A percentile compares a stretch with the other conserved stretches of the same genome.
phyloP scores from a whole-genome alignment of 2,113 vertebrate species.

The Typhlomys cinereus region DNA sequence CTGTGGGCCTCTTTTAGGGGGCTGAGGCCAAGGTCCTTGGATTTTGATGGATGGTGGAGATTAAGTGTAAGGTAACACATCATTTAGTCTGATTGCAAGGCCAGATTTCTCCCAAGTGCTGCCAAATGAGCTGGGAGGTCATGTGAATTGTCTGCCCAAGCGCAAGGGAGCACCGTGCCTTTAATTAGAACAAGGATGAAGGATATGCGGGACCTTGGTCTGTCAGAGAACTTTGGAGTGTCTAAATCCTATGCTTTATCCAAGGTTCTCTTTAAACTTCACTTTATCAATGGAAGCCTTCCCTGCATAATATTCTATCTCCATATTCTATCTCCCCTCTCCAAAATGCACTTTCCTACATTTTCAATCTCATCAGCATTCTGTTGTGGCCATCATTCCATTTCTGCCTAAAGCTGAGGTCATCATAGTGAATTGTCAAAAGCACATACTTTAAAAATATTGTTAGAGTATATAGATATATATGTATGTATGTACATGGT shows the following conservation, averaged over 20 bases:
- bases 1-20: conserved; percentile 51
- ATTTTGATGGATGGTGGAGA: conserved; percentile 83
- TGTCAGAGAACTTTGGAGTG: conserved; percentile 64
- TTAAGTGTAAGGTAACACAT: conserved; percentile 83
- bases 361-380: conserved; percentile 44
- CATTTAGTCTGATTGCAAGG: conserved; percentile 82
- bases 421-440: not conserved
- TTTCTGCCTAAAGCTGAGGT: not conserved
- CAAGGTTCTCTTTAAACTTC: conserved; percentile 61
- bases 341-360: conserved; percentile 21
- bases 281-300: conserved; percentile 41
- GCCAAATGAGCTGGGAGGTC: conserved; percentile 81
- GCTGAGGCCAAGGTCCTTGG: conserved; percentile 79
- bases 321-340: not conserved
- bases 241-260: conserved; percentile 50
- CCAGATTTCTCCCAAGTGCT: conserved; percentile 78
- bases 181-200: conserved; percentile 79
- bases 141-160: conserved; percentile 79
- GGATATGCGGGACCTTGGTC: conserved; percentile 65
- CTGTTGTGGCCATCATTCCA: not conserved
- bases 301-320: conserved; percentile 31
- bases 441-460: no score
- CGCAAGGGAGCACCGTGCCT: conserved; percentile 64
- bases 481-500: no score
- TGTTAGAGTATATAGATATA: no score